Percentiles rank a stretch among this genome's conserved stretches.
These are phyloP conservation scores for Camelus bactrianus DNA, from an alignment of 2,113 vertebrate species.

Conservation along the genomic window DNA sequence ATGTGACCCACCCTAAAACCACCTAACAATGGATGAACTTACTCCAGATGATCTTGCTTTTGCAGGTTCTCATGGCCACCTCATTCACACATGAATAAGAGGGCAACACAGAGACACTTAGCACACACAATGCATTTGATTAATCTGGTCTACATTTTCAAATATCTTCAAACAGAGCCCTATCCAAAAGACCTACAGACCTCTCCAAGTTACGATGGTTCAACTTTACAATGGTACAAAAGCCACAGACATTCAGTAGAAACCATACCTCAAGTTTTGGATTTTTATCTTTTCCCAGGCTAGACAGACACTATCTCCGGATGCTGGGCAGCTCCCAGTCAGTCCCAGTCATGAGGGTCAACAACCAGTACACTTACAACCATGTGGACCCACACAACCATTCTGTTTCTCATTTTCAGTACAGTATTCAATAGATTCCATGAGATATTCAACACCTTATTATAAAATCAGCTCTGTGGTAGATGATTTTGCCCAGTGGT, in stretches of 20 bases:
- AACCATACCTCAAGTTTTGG: not conserved
- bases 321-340: accelerated
- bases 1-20: not conserved
- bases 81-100: not conserved
- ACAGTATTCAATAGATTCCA: not conserved
- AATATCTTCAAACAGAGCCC: slow-evolving; percentile 2
- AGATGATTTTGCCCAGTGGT: not conserved
- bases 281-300: not conserved
- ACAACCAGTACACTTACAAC: not conserved
- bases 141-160: not conserved
- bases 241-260: not conserved
- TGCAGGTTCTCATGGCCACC: not conserved
- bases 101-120: not conserved
- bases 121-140: not conserved
- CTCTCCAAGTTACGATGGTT: too few relatives aligned
- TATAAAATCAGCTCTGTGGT: not conserved
- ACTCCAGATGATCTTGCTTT: not conserved
- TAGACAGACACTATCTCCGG: not conserved
- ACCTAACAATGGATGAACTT: not conserved
- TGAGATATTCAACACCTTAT: not conserved
- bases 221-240: too few relatives aligned
- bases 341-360: not conserved
- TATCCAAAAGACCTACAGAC: not conserved
- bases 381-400: not conserved
- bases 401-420: too few relatives aligned